Conservation (phyloP, 2,888 invertebrate species). For the Sarcophaga carnaria region DNA sequence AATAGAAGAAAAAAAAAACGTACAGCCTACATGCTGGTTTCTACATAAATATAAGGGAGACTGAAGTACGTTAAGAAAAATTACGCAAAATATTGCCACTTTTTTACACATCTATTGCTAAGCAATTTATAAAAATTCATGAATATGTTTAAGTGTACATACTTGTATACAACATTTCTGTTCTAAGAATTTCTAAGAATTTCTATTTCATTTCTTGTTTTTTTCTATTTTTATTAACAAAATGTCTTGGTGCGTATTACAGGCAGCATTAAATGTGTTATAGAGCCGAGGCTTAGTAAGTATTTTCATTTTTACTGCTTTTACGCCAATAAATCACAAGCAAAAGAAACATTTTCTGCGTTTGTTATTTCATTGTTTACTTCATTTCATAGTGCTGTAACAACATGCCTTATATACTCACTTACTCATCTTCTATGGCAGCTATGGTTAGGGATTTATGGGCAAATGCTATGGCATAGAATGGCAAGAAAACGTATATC, state of each 20-base stretch:
- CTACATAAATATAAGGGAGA: background rate
- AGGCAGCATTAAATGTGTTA: background rate
- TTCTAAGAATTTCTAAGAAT: background rate
- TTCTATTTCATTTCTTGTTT: background rate
- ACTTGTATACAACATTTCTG: background rate
- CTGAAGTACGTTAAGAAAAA: conserved; percentile 1
- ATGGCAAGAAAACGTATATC: background rate
- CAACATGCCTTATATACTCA: conserved; percentile 53
- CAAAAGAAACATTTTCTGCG: conserved; percentile 42
- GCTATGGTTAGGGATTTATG: conserved; percentile 62
- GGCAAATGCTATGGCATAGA: conserved; percentile 6
- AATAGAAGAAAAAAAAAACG: background rate
- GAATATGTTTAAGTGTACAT: conserved; percentile 59
- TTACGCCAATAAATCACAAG: conserved; percentile 67
- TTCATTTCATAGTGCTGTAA: conserved; percentile 39
- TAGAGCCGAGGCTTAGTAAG: conserved; percentile 55
- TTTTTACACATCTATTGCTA: conserved; percentile 34
- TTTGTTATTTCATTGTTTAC: conserved; percentile 39
- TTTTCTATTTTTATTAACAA: background rate
- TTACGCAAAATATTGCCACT: conserved; percentile 23
- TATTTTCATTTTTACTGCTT: conserved; percentile 64
- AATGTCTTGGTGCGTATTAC: background rate
- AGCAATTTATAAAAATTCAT: conserved; percentile 61
- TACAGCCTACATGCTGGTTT: conserved; percentile 40
- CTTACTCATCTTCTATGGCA: conserved; percentile 62